Evolutionary conservation across 1,140 invertebrate genomes (phyloP).

Genomic region (Calliphora vicina): DNA sequence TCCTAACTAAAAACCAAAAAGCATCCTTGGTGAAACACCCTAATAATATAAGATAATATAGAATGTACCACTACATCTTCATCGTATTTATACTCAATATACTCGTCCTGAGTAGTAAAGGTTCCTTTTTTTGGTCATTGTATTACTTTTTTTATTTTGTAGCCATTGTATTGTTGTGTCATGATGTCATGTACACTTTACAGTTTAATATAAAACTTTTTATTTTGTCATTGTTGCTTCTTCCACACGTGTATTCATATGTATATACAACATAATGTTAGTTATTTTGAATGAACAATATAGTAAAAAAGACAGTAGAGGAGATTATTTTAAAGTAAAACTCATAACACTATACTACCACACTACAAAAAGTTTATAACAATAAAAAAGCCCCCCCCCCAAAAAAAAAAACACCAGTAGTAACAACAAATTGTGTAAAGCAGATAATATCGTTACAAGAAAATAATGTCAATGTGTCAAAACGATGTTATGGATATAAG

Average conservation of each 20-base stretch:
- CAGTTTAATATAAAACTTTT: slow-evolving; percentile 2
- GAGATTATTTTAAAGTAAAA: slow-evolving; percentile 31
- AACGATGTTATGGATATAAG: not conserved
- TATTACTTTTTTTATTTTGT: not conserved
- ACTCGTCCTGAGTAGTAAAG: too few relatives aligned
- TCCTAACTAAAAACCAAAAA: too few relatives aligned
- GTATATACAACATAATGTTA: not conserved
- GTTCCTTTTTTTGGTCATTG: not conserved
- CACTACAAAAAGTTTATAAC: not conserved
- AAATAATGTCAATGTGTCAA: slow-evolving; percentile 10
- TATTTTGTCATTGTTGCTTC: not conserved
- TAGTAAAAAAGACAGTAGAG: not conserved
- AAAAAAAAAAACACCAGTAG: not conserved
- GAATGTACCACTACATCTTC: too few relatives aligned
- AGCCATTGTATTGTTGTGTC: slow-evolving; percentile 3
- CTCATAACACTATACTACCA: slow-evolving; percentile 7
- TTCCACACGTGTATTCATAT: not conserved
- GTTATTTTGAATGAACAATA: not conserved
- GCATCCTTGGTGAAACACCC: too few relatives aligned
- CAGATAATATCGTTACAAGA: not conserved
- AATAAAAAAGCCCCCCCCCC: not conserved
- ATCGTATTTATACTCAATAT: too few relatives aligned
- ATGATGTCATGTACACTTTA: slow-evolving; percentile 24
- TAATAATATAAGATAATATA: too few relatives aligned
- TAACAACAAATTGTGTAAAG: slow-evolving; percentile 11